Evolutionary conservation across 2,888 invertebrate species (phyloP).

Genomic region (Opisthograptis luteolata): DNA sequence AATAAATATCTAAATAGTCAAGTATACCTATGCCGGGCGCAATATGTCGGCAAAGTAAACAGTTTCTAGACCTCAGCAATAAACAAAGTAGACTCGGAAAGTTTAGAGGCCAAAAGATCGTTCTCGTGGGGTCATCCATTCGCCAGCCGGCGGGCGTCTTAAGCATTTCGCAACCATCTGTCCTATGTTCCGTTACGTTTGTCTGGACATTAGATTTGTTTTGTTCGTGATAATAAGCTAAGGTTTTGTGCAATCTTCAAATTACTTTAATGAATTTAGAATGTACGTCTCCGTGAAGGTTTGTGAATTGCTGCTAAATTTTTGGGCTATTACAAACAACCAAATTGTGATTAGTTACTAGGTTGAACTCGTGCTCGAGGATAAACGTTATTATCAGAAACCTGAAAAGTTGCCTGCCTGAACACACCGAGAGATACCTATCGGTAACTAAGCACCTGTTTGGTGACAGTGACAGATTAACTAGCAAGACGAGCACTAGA

Average conservation of each 20-base stretch:
- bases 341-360: too few species aligned
- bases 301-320: slow-evolving; percentile 9
- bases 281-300: slow-evolving; percentile 32
- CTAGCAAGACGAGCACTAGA: too few species aligned
- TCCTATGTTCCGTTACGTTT: slow-evolving; percentile 30
- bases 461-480: too few species aligned
- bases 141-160: slow-evolving; percentile 34
- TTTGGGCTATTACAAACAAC: slow-evolving; percentile 18
- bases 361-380: too few species aligned
- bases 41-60: slow-evolving; percentile 5
- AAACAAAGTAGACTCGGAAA: slow-evolving; percentile 2
- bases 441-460: too few species aligned
- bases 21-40: slow-evolving; percentile 2
- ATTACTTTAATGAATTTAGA: slow-evolving; percentile 33
- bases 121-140: slow-evolving; percentile 47
- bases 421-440: too few species aligned
- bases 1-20: background rate
- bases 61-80: slow-evolving; percentile 3
- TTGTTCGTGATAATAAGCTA: slow-evolving; percentile 29
- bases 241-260: slow-evolving; percentile 31
- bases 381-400: too few species aligned
- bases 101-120: slow-evolving; percentile 38
- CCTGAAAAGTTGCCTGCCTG: too few species aligned
- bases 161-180: slow-evolving; percentile 43
- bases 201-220: slow-evolving; percentile 27